Evolutionary conservation across 2,888 invertebrate genomes (phyloP), one percentile per base, ranked within the genome.

Genomic region (Oscheius sp.): DNA sequence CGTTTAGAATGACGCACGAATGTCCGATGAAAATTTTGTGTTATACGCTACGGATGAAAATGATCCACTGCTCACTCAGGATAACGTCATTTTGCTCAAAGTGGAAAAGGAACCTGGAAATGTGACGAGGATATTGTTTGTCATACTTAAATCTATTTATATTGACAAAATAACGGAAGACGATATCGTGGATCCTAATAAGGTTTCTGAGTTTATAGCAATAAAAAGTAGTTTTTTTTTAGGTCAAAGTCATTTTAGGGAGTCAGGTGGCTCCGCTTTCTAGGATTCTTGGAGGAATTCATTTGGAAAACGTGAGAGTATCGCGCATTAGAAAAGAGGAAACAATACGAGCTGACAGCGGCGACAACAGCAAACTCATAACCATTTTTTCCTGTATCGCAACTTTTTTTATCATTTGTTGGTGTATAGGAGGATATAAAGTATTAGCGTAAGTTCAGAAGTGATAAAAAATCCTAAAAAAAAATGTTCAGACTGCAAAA

Each of bases 281-380:
- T n/a, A 78, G 87, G 16, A 84, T 87, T 13, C 76, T 87, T 2
- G 87, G 87, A 7, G 87, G 87, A 29, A 81, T 87, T 25, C 75
- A 74, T 52, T 81, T 87, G 21, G 85, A 85, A 45, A 81, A 80
- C 66, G 80, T 83, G 12, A 69, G 83, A 7, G 75, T 75, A 3
- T 68, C 78, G 2, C 63, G 76, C 18, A 25, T 82, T 52, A 73
- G 74, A 25, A 21, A 79, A 69, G 76, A 77, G 35, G 23, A 18
- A 12, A 27, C 52, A 46, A 55, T 59, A 1, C 13, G 58, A 29
- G 12, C 43, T 16, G 29, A 52, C 61, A 29, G 16, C 71, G 74
- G 56, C 69, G 66, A 64, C 69, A 85, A 83, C 61, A 61, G 68
- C 5, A 77, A 59, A 41, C 75, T 86, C 7, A 72, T 82, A 3